Evolutionary conservation across 2,113 vertebrate genomes (phyloP), one percentile per base, ranked within the genome.

Genomic region (Stigmatopora nigra): DNA sequence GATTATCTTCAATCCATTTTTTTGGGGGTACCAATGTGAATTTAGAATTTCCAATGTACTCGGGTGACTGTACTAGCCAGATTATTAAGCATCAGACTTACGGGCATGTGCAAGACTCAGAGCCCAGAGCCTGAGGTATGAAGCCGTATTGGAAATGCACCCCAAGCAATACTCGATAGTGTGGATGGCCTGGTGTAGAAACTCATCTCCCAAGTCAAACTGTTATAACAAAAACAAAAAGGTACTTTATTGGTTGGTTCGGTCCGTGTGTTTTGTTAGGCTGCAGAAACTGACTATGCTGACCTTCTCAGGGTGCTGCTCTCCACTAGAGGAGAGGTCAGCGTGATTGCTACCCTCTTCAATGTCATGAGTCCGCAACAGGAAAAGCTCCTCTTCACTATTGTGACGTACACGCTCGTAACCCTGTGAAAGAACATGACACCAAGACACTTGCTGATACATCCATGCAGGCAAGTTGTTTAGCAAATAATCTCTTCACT

Each of bases 111-210:
- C 97, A 82, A 99, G 86, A 61, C 97, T 99, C 58, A 99, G 91
- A 3, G 97, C 97, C 97, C 97, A 99, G 53, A 99, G 95, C 49
- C 97, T 84, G 67, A 99, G 89, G 74, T 99, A 99, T 0, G 97
- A 99, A 0, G 97, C 97, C 0, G 96, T 98, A 88, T 98, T 99
- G 46, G 96, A 99, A 86, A 99, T 83, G 79, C 97, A 99, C 25
- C 97, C 93, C 3, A 99, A 88, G 53, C 97, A 99, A 61, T 95
- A 98, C 65, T 99, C 97, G 62, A 99, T 99, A 35, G 94, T 94
- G 73, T 99, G 96, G 58, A 99, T 99, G 17, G 87, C 84, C 76
- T 98, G 96, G 64, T 94, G 91, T 85, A 99, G 91, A 67, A 99
- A 88, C 63, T 92, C 84, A 31, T 98, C 95, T 63, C 83, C 90